Evolutionary conservation across 2,113 vertebrate species (phyloP).

Genomic region (Hiodon tergisus): DNA sequence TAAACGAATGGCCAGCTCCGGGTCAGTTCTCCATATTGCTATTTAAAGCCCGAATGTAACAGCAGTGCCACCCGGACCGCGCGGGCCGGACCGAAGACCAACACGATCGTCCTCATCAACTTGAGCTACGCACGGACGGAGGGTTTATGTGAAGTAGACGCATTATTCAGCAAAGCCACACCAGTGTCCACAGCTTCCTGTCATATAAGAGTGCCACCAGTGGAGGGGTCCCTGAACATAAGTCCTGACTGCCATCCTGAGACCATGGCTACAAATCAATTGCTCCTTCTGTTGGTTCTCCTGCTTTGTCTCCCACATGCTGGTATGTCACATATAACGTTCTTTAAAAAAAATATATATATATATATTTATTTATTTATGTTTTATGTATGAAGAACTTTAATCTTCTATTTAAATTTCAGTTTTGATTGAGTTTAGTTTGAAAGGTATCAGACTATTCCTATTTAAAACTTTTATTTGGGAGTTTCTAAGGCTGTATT

Average conservation of each 20-base stretch:
- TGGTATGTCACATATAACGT: conserved; percentile 3
- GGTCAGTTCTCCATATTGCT: not conserved
- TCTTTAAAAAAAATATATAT: no score
- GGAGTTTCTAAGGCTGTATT: no score
- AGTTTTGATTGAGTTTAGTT: no score
- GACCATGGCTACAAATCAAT: not conserved
- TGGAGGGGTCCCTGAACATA: not conserved
- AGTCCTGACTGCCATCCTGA: not conserved
- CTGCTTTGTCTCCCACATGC: not conserved
- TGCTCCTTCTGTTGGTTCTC: not conserved
- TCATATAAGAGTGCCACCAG: not conserved
- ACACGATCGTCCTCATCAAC: no score
- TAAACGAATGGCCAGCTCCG: not conserved
- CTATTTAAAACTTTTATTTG: no score
- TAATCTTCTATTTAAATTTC: no score
- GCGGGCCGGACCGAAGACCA: no score
- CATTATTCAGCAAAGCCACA: not conserved
- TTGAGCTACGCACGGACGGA: not conserved
- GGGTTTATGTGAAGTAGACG: not conserved
- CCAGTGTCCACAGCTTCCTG: conserved; percentile 1
- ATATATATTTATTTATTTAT: no score
- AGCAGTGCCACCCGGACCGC: not conserved
- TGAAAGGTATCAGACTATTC: no score
- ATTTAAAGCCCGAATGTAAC: not conserved
- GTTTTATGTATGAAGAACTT: no score